Evolutionary conservation across 2,888 invertebrate genomes (phyloP), one percentile per base, ranked within the genome.

Genomic region (Phalangium opilio): DNA sequence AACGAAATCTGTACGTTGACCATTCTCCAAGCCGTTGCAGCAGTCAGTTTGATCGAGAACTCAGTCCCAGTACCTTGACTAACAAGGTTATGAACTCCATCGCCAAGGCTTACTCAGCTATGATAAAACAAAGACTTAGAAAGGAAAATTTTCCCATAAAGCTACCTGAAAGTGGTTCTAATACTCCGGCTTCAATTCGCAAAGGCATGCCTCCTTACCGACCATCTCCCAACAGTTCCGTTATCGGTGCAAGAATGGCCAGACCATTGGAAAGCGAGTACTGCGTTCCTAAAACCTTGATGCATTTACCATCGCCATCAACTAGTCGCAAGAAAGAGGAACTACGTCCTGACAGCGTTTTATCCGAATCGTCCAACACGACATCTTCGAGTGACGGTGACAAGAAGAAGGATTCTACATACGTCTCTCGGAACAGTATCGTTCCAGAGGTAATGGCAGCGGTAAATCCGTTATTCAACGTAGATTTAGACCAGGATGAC

Each of bases 191-290:
- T n/a, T 44, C 48, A 27, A 51, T 49, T 7, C 49, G 50, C 27
- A 50, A 42, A 20, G 42, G 46, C 3, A 36, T 54, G 2, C 53
- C 50, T 7, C 48, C 52, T 15, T 51, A 51, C 42, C 44, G 51
- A 38, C 27, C 27, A 27, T 18, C 43, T 45, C 46, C 51, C n/a
- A 62, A 84, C 11, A 84, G 85, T 56, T 80, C 82, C 55, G 75
- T 78, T 50, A 74, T 86, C 55, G 87, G 87, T 0, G 87, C 86
- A 36, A 77, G 87, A 54, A 84, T 90, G 62, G 89, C 89, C 1
- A 62, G 66, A 43, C 62, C 63, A 17, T 56, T 59, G 38, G 64
- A 64, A 41, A 79, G 83, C 0, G 86, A 87, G 62, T 87, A 87
- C 59, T 83, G 80, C 0, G 83, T 86, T 63, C 85, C 86, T 1